Evolutionary conservation across 2,113 vertebrate genomes (phyloP).

Genomic region (Phainopepla nitens): DNA sequence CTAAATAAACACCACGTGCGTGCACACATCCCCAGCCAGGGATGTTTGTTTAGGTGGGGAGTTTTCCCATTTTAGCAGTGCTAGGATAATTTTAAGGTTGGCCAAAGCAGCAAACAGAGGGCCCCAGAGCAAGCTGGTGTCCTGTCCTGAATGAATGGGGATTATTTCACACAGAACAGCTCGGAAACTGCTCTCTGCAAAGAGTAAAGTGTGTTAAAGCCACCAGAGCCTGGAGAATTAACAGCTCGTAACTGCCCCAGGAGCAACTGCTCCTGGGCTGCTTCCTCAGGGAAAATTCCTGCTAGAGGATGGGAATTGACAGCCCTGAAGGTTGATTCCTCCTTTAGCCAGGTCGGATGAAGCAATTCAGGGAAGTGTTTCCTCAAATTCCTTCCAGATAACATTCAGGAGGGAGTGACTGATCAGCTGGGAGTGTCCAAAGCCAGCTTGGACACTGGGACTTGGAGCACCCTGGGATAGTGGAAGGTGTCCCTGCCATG

Average conservation of each 20-base stretch:
- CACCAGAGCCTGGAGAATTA: not conserved
- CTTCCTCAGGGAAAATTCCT: not conserved
- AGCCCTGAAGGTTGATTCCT: not conserved
- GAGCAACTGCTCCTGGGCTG: not conserved
- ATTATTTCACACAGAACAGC: not conserved
- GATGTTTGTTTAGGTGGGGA: not conserved
- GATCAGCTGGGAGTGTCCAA: not conserved
- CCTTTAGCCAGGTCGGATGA: not conserved
- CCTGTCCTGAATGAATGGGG: not conserved
- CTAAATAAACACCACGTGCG: not conserved
- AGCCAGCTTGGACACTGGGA: rapidly evolving
- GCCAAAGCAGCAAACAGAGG: not conserved
- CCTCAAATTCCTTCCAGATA: not conserved
- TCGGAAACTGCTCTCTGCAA: not conserved
- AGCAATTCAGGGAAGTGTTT: not conserved
- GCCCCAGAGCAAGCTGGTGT: not conserved
- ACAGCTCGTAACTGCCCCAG: not conserved
- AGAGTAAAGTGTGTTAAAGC: not conserved
- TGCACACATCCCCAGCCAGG: not conserved
- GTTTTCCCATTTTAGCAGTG: not conserved
- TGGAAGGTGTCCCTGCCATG: not conserved
- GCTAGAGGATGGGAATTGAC: not conserved
- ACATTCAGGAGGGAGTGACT: rapidly evolving
- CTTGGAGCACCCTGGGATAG: not conserved
- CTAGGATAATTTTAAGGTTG: not conserved